These are phyloP conservation scores for Dyspetes luteomarginatus DNA, from an alignment of 2,888 invertebrate genomes.

Conservation along the genomic window DNA sequence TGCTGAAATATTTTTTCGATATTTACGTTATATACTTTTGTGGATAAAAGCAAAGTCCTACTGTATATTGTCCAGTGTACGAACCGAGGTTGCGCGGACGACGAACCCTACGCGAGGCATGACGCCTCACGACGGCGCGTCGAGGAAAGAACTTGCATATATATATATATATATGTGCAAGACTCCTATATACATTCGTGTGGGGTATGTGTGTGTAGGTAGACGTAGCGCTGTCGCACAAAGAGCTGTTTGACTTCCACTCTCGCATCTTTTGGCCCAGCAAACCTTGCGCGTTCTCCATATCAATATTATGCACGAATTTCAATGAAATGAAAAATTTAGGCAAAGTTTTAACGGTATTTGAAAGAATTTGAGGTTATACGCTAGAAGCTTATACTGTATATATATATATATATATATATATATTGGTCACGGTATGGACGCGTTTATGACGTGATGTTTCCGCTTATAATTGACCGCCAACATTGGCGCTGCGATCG, in stretches of 20 bases:
- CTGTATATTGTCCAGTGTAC: background rate
- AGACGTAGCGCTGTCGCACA: slow-evolving; percentile 20
- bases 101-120: slow-evolving; percentile 73
- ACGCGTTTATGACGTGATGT: slow-evolving; percentile 42
- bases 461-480: slow-evolving; percentile 58
- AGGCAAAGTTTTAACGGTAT: background rate
- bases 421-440: background rate
- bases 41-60: background rate
- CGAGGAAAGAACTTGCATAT: slow-evolving; percentile 3
- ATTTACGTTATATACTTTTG: too few species aligned
- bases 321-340: background rate
- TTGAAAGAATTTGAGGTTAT: too few species aligned
- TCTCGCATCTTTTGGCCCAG: background rate
- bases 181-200: background rate
- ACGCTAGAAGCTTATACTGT: too few species aligned
- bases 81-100: slow-evolving; percentile 71
- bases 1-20: too few species aligned
- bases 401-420: background rate
- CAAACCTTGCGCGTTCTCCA: background rate
- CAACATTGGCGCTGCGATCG: slow-evolving; percentile 47
- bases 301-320: background rate
- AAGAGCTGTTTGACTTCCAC: slow-evolving; percentile 11
- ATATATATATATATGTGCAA: background rate
- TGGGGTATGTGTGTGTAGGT: background rate
- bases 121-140: slow-evolving; percentile 61